A percentile compares a stretch with the other conserved stretches of the same genome.
Conservation (phyloP, 2,113 vertebrate species). For the Colinus virginianus region DNA sequence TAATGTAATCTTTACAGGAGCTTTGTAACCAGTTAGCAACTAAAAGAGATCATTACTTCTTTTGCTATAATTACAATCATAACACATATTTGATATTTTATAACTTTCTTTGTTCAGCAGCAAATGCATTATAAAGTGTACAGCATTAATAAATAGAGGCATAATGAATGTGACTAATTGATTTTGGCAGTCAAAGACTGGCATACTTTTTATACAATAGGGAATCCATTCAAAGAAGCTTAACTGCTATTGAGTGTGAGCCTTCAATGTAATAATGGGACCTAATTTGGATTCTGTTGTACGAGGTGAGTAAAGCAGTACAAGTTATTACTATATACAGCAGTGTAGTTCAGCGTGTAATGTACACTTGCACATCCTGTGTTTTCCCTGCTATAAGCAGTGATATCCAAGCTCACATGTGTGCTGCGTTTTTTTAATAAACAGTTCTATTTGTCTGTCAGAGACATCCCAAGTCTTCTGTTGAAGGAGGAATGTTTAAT, state of each 20-base stretch:
- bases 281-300: slow-evolving; percentile 80
- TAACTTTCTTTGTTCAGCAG: slow-evolving; percentile 82
- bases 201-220: slow-evolving; percentile 84
- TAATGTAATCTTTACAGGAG: slow-evolving; percentile 77
- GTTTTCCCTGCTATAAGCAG: neutral
- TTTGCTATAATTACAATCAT: slow-evolving; percentile 77
- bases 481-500: slow-evolving; percentile 4
- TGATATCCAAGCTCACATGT: neutral
- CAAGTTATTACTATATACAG: slow-evolving; percentile 65
- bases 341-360: slow-evolving; percentile 37
- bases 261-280: slow-evolving; percentile 79
- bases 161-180: slow-evolving; percentile 89
- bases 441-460: neutral
- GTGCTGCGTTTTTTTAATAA: neutral
- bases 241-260: slow-evolving; percentile 82
- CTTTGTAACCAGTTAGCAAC: slow-evolving; percentile 76
- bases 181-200: slow-evolving; percentile 86
- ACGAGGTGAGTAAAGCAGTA: slow-evolving; percentile 76
- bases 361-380: slow-evolving; percentile 7
- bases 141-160: slow-evolving; percentile 87
- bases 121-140: slow-evolving; percentile 78
- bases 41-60: slow-evolving; percentile 77
- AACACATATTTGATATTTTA: slow-evolving; percentile 80
- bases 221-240: slow-evolving; percentile 84
- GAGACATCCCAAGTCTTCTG: neutral